These are phyloP conservation scores for Hippocampus barbouri DNA, from an alignment of 2,113 vertebrate genomes.

Conservation along the genomic window DNA sequence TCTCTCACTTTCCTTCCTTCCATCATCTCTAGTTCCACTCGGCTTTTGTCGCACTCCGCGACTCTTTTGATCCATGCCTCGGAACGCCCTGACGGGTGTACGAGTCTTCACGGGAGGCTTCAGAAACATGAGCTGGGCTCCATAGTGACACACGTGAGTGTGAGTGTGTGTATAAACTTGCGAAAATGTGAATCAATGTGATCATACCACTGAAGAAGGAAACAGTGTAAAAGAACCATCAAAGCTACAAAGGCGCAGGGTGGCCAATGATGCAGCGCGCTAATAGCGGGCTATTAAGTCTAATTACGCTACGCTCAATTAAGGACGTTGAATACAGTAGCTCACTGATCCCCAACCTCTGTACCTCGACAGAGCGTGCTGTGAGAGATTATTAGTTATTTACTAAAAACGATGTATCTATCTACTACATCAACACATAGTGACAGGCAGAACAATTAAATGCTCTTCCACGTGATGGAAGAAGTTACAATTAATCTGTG, in stretches of 20 bases:
- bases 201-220: background rate
- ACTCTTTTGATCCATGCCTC: constrained; percentile 87
- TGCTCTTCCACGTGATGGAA: too few relatives aligned
- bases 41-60: constrained; percentile 82
- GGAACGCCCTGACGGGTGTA: constrained; percentile 84
- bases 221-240: constrained; percentile 5
- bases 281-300: constrained; percentile 33
- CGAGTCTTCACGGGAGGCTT: constrained; percentile 81
- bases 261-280: constrained; percentile 31
- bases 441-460: too few relatives aligned
- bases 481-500: background rate
- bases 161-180: constrained; percentile 1
- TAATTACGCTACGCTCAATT: constrained; percentile 26
- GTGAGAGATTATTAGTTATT: background rate
- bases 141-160: constrained; percentile 39
- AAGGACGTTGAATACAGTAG: constrained; percentile 18
- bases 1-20: constrained; percentile 59
- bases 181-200: background rate
- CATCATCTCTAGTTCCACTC: constrained; percentile 89
- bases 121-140: constrained; percentile 78
- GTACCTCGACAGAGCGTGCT: background rate
- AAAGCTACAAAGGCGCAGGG: constrained; percentile 4
- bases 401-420: background rate
- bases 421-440: too few relatives aligned
- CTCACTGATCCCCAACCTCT: background rate